Conservation (phyloP, 2,113 vertebrate species). For the Tragelaphus imberbis region DNA sequence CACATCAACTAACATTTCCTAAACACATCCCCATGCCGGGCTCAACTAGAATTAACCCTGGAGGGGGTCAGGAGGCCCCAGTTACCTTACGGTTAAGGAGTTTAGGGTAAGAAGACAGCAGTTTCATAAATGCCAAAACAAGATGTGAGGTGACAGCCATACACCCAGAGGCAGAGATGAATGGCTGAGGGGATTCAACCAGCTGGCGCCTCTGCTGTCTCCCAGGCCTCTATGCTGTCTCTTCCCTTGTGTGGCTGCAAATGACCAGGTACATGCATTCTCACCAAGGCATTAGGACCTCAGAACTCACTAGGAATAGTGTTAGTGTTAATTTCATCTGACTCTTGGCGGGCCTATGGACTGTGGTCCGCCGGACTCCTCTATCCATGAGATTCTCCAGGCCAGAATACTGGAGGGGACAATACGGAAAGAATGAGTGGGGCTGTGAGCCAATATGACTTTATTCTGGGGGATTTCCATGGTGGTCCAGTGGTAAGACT, state of each 20-base stretch:
- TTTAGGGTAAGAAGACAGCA: not conserved
- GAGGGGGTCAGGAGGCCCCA: not conserved
- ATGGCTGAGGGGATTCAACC: not conserved
- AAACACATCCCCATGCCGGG: not conserved
- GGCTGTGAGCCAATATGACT: not conserved
- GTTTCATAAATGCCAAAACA: not conserved
- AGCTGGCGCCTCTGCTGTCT: not conserved
- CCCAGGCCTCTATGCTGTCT: not conserved
- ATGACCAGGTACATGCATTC: not conserved
- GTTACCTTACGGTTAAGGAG: not conserved
- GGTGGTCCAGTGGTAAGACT: not conserved
- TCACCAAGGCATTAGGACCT: not conserved
- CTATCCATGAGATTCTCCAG: not conserved
- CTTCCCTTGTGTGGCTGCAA: not conserved
- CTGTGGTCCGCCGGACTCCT: not conserved
- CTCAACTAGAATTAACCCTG: not conserved
- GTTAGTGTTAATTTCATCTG: not conserved
- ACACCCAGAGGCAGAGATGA: not conserved
- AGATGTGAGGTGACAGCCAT: not conserved
- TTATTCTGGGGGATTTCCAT: not conserved
- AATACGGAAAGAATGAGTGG: not conserved
- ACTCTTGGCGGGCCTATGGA: not conserved
- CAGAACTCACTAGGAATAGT: not conserved
- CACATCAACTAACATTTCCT: not conserved
- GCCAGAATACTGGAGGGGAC: not conserved